Percentiles rank a stretch among this genome's conserved stretches.
phyloP scores from a whole-genome alignment of 1,140 invertebrate species.

The Cotesia chilonis region DNA sequence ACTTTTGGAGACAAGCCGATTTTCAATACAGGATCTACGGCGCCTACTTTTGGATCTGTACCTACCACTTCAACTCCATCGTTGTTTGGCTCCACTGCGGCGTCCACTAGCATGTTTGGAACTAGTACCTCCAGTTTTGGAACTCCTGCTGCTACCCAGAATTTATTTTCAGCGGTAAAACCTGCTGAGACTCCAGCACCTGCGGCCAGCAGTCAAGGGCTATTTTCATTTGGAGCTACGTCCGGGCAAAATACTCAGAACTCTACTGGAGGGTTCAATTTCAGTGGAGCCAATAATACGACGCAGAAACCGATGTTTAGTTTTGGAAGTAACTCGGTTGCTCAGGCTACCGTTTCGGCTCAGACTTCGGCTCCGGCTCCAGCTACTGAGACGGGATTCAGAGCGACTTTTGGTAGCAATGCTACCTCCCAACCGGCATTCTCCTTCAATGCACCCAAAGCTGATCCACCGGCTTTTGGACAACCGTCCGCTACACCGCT shows the following conservation, averaged over 20 bases:
- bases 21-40: constrained; percentile 1
- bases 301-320: constrained; percentile 29
- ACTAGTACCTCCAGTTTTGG: constrained; percentile 39
- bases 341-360: background rate
- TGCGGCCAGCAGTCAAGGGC: constrained; percentile 3
- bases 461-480: constrained; percentile 49
- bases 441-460: constrained; percentile 53
- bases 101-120: constrained; percentile 17
- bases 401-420: constrained; percentile 12
- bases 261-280: constrained; percentile 23
- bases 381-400: constrained; percentile 20
- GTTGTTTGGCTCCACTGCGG: constrained; percentile 41
- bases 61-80: constrained; percentile 30
- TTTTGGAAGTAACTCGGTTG: constrained; percentile 18
- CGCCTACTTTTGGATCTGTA: constrained; percentile 16
- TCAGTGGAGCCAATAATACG: constrained; percentile 4
- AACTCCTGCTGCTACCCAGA: constrained; percentile 14
- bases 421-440: constrained; percentile 38
- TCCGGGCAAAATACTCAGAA: background rate
- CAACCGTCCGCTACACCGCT: constrained; percentile 44
- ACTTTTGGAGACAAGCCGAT: background rate
- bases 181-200: constrained; percentile 2
- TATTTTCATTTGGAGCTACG: constrained; percentile 30
- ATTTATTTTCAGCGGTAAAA: constrained; percentile 29
- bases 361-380: background rate